These are phyloP conservation scores for Tyria jacobaeae DNA, from an alignment of 2,888 invertebrate genomes.

Conservation along the genomic window DNA sequence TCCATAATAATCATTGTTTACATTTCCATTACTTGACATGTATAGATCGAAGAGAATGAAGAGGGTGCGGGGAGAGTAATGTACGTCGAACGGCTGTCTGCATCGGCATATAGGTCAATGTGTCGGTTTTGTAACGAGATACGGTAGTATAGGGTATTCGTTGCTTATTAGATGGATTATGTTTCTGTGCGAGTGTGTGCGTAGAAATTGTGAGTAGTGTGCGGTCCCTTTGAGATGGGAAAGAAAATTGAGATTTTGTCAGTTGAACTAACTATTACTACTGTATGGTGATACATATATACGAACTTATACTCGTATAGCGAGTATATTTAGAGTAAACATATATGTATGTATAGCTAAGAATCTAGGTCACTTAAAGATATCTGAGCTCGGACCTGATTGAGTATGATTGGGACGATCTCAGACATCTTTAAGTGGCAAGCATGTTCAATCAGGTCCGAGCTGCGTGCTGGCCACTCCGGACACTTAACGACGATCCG, in stretches of 20 bases:
- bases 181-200: constrained; percentile 8
- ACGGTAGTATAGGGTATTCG: constrained; percentile 20
- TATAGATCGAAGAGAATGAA: background rate
- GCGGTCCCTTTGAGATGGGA: constrained; percentile 11
- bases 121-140: constrained; percentile 29
- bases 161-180: constrained; percentile 46
- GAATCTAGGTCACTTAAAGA: too few species aligned
- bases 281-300: background rate
- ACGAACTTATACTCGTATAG: too few species aligned
- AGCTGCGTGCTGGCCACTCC: too few species aligned
- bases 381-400: too few species aligned
- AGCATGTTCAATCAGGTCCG: too few species aligned
- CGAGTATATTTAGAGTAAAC: too few species aligned
- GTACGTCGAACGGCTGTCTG: constrained; percentile 38
- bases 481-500: too few species aligned
- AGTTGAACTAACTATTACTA: constrained; percentile 11
- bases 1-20: constrained; percentile 24
- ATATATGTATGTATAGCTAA: too few species aligned
- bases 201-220: constrained; percentile 10
- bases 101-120: constrained; percentile 44
- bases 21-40: constrained; percentile 21
- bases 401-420: too few species aligned
- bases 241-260: constrained; percentile 17
- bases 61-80: constrained; percentile 22
- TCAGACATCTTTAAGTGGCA: too few species aligned